Evolutionary conservation across 2,113 vertebrate genomes (phyloP).

Genomic region (Cinclus mexicanus): DNA sequence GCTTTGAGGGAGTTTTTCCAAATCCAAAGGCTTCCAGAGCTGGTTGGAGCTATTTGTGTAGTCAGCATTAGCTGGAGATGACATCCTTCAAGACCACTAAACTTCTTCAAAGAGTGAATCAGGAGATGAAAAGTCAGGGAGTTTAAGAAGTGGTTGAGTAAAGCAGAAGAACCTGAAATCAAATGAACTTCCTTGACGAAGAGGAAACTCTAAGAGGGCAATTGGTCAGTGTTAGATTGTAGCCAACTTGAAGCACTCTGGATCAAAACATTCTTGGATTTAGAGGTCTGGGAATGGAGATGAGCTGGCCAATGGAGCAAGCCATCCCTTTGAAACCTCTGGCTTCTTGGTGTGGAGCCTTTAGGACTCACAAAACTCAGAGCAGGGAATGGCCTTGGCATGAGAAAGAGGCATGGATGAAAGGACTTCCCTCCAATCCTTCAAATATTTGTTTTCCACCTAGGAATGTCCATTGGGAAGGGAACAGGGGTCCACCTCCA

Average conservation of each 20-base stretch:
- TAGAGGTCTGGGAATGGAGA: neutral
- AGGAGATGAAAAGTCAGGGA: neutral
- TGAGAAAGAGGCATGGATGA: neutral
- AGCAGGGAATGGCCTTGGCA: neutral
- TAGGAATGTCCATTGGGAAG: neutral
- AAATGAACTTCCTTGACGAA: neutral
- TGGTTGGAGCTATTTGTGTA: slow-evolving; percentile 17
- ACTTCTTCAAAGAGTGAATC: slow-evolving; percentile 35
- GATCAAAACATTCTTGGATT: neutral
- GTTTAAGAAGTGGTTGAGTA: slow-evolving; percentile 2
- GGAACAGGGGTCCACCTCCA: neutral
- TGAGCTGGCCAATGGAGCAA: neutral
- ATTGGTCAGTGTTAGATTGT: neutral
- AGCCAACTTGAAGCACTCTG: neutral
- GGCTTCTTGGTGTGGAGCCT: neutral
- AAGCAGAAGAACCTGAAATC: slow-evolving; percentile 28
- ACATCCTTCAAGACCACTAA: slow-evolving; percentile 21
- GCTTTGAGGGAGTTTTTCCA: neutral
- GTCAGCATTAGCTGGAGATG: slow-evolving; percentile 9
- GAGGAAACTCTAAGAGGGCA: neutral
- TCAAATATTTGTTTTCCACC: neutral
- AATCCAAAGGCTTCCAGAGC: neutral
- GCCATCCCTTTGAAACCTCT: neutral
- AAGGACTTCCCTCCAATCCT: neutral
- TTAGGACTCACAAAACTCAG: neutral